Evolutionary conservation across 2,888 invertebrate genomes (phyloP).

Genomic region (Tribolium freemani): DNA sequence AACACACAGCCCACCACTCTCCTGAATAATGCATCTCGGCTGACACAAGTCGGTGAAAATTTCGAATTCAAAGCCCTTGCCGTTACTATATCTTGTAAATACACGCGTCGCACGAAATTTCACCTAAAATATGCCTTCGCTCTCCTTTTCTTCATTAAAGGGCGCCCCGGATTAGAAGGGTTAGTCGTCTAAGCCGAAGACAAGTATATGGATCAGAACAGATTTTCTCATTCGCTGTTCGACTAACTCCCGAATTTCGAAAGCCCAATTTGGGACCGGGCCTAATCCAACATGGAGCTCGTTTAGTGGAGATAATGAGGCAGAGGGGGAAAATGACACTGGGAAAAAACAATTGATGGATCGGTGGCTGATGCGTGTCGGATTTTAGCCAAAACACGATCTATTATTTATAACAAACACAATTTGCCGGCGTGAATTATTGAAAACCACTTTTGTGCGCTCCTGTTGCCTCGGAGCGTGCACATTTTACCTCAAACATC

Average conservation of each 20-base stretch:
- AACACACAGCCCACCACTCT: slow-evolving; percentile 1
- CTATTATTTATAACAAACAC: slow-evolving; percentile 20
- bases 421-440: slow-evolving; percentile 11
- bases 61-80: slow-evolving; percentile 42
- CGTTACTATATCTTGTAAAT: slow-evolving; percentile 38
- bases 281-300: background rate
- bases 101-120: background rate
- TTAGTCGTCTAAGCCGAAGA: slow-evolving; percentile 32
- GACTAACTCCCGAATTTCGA: slow-evolving; percentile 34
- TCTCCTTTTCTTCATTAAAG: slow-evolving; percentile 11
- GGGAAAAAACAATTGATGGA: slow-evolving; percentile 4
- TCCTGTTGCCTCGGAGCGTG: background rate
- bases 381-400: background rate
- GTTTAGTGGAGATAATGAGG: slow-evolving; percentile 1
- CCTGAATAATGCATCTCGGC: slow-evolving; percentile 57
- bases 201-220: slow-evolving; percentile 31
- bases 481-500: slow-evolving; percentile 3
- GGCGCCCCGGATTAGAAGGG: slow-evolving; percentile 13
- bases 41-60: slow-evolving; percentile 32
- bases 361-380: slow-evolving; percentile 8
- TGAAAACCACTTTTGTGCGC: slow-evolving; percentile 7
- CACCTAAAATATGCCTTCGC: background rate
- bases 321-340: background rate
- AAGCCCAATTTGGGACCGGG: background rate
- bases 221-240: slow-evolving; percentile 35